These are phyloP conservation scores for Oikopleura albicans DNA, from an alignment of 23 tunicate species.

Conservation along the genomic window DNA sequence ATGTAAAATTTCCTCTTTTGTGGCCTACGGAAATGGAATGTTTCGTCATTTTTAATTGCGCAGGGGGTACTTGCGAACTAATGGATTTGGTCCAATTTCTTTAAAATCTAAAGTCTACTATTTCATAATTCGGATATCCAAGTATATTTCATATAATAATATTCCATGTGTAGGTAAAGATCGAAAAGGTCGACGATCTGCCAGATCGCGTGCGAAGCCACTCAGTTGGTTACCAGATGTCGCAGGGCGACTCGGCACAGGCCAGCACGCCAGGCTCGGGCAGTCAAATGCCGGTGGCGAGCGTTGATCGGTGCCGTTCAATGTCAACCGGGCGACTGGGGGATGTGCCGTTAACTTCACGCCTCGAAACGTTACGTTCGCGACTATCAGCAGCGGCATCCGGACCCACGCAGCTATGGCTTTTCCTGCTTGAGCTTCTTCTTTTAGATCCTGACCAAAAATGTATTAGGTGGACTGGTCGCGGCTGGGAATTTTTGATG, in stretches of 20 bases:
- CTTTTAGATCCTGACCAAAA: slow-evolving; percentile 56
- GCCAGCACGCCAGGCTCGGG: background rate
- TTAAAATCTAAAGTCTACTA: too few species aligned
- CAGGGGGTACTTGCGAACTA: too few species aligned
- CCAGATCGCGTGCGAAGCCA: too few species aligned
- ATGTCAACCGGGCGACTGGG: background rate
- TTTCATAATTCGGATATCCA: too few species aligned
- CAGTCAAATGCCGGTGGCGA: background rate
- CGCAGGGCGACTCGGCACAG: background rate
- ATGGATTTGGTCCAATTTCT: too few species aligned
- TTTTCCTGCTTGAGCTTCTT: slow-evolving; percentile 43
- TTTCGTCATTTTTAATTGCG: too few species aligned
- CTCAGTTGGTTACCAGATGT: background rate
- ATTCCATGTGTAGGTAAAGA: too few species aligned
- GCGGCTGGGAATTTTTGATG: slow-evolving; percentile 45
- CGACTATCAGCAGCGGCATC: background rate
- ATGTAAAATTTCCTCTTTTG: too few species aligned
- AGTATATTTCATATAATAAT: too few species aligned
- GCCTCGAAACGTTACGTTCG: background rate
- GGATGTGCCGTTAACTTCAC: background rate
- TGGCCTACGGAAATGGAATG: too few species aligned
- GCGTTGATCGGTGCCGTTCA: background rate
- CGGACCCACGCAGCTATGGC: slow-evolving; percentile 54
- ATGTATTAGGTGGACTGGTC: slow-evolving; percentile 79
- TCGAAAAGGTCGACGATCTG: too few species aligned